Percentiles rank a stretch among this genome's conserved stretches.
These are phyloP conservation scores for Apteryx owenii DNA, from an alignment of 2,113 vertebrate genomes.

Conservation along the genomic window DNA sequence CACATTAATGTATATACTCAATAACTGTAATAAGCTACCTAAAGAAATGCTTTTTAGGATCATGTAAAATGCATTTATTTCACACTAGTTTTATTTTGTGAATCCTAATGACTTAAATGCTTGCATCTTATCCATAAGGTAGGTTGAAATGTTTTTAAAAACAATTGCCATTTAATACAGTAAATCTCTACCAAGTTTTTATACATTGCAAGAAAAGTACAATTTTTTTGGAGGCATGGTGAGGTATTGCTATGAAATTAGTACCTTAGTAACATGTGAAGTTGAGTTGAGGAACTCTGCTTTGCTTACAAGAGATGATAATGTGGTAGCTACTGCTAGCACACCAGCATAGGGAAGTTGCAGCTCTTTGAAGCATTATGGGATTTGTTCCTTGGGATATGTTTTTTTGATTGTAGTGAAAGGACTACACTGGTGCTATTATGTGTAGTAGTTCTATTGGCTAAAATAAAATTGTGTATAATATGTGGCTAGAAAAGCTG, in stretches of 20 bases:
- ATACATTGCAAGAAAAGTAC: neutral
- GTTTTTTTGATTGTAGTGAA: neutral
- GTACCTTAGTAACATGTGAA: neutral
- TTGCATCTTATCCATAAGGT: neutral
- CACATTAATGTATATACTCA: neutral
- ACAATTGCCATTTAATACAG: neutral
- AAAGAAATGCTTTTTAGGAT: neutral
- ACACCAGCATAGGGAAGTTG: neutral
- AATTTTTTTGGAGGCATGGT: neutral
- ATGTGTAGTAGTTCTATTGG: neutral
- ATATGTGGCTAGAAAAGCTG: neutral
- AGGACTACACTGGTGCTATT: accelerated
- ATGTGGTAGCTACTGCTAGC: neutral
- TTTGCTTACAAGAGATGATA: neutral
- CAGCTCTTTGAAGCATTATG: neutral
- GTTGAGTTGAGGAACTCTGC: neutral
- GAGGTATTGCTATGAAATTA: neutral
- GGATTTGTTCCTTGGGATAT: neutral
- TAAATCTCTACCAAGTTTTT: neutral
- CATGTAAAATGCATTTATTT: neutral
- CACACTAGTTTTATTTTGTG: neutral
- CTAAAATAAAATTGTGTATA: neutral
- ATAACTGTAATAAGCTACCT: neutral
- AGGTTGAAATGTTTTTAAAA: neutral
- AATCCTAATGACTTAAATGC: neutral